Evolutionary conservation across 2,797 vertebrate genomes (phyloP).

Genomic region (Iguana delicatissima): DNA sequence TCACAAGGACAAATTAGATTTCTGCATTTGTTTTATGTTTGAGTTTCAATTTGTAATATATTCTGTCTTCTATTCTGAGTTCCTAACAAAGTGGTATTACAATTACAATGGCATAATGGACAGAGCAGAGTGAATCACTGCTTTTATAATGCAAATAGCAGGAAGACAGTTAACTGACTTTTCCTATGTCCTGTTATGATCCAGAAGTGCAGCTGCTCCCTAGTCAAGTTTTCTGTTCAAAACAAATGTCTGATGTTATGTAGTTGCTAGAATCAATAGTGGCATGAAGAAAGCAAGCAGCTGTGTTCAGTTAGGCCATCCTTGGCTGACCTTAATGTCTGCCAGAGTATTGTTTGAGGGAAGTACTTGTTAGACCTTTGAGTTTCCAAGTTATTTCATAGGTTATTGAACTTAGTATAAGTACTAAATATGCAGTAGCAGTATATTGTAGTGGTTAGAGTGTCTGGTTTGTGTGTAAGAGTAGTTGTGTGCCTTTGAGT

Average conservation of each 20-base stretch:
- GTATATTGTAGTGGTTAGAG: no score
- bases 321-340: not conserved
- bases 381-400: not conserved
- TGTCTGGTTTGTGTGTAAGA: not conserved
- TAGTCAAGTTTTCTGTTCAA: conserved; percentile 48
- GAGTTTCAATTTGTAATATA: not conserved
- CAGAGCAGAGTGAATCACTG: not conserved
- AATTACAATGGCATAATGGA: not conserved
- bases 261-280: fast-evolving
- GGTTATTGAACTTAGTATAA: not conserved
- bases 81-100: not conserved
- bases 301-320: conserved; percentile 12
- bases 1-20: not conserved
- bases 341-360: not conserved
- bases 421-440: not conserved
- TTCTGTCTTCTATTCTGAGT: not conserved
- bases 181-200: conserved; percentile 39
- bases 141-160: not conserved
- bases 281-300: conserved; percentile 32
- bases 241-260: conserved; percentile 33
- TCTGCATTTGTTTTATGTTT: conserved; percentile 6
- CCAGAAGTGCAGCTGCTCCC: conserved; percentile 21
- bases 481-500: no score
- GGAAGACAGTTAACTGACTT: conserved; percentile 31
- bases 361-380: not conserved